Base-by-base conservation (phyloP, 2,113 vertebrate genomes). In the Hemiprocne comata region DNA sequence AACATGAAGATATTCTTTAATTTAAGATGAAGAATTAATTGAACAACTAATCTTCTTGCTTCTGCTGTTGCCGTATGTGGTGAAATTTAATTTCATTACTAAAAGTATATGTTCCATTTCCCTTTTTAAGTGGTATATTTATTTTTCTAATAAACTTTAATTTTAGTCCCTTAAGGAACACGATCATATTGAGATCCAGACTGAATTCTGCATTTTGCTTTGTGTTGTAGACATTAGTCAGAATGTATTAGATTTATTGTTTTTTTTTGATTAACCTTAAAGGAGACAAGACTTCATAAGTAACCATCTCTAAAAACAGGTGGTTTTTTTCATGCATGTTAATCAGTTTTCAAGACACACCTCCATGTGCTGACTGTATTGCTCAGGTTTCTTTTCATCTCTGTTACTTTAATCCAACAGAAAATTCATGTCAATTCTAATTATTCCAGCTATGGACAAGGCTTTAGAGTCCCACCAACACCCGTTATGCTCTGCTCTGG, bases 21-120 rank as follows among this genome's bases (percentile, higher is more conserved):
- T 72, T 90, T 85, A 85, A 77, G 60, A 69, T 73, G 92, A 89
- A 92, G 94, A 90, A 90, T 92, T 92, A 94, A 85, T 85, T 94
- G 69, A 90, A 85, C 78, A 84, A 71, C 73, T 38, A 72, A 85
- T 87, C 83, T 73, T 64, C 60, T 76, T 19, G 20, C 60, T 91
- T 58, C 50, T 50, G 31, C 69, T 64, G 29, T 53, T 76, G 42
- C 89, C 76, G 25, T 53, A 58, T 29, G 48, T 24, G 33, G 36
- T 76, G 83, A 71, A 77, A 87, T 76, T 69, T 73, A 79, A 92
- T 87, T 94, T 72, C 74, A 60, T 92, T 95, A 58, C 86, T 67
- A 44, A 44, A 72, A 81, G 31, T n/a, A 48, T 64, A 20, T 14
- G 34, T 84, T 92, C 69, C 28, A 34, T 81, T 85, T 76, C 18